Percentiles rank a stretch among this genome's conserved stretches.
Evolutionary conservation across 2,113 vertebrate species (phyloP).

Genomic region (Aviceda subcristata): DNA sequence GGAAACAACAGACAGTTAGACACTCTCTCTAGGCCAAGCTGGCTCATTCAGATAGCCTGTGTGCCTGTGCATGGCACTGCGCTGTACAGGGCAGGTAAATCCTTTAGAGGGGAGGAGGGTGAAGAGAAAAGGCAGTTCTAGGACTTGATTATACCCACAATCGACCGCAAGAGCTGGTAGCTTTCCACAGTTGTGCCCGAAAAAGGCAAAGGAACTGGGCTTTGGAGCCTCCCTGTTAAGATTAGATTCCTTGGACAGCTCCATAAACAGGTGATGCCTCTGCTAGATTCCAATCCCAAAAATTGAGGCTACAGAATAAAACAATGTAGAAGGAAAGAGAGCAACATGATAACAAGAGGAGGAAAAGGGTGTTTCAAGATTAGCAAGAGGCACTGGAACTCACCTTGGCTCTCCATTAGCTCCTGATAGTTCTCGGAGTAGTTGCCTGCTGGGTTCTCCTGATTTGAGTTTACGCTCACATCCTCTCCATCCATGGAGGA

Average conservation of each 20-base stretch:
- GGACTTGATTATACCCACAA: neutral
- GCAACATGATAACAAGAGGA: neutral
- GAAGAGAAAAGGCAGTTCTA: neutral
- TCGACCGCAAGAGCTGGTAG: neutral
- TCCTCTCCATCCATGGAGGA: slow-evolving; percentile 97
- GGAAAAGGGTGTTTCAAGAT: neutral
- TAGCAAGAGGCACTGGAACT: neutral
- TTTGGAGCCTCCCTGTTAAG: neutral
- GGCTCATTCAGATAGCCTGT: neutral
- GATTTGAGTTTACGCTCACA: slow-evolving; percentile 90
- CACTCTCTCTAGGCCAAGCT: neutral
- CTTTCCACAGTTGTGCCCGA: neutral
- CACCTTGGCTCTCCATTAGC: slow-evolving; percentile 83
- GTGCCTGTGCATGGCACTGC: neutral
- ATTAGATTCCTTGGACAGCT: neutral
- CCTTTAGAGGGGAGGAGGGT: neutral
- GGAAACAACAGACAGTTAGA: neutral
- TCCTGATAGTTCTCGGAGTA: slow-evolving; percentile 95
- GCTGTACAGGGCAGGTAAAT: neutral
- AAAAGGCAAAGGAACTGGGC: neutral
- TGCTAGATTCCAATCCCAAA: neutral
- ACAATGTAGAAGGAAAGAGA: neutral
- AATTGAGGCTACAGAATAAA: neutral
- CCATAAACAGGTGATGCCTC: neutral
- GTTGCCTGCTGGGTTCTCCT: slow-evolving; percentile 88